Evolutionary conservation across 2,888 invertebrate genomes (phyloP).

Genomic region (Callyntrura guangdongensis): DNA sequence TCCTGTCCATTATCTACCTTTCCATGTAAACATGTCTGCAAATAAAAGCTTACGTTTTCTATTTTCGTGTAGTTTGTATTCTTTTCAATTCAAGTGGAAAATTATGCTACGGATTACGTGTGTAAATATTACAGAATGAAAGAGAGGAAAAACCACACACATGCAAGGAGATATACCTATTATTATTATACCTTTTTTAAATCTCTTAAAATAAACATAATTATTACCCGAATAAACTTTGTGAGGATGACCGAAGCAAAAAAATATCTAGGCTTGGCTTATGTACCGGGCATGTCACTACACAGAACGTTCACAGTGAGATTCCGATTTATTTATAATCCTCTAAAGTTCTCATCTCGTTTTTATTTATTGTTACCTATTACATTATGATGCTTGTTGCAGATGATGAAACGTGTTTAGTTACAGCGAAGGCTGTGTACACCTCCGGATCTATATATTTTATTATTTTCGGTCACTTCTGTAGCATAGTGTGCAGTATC

Average conservation of each 20-base stretch:
- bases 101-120: slow-evolving; percentile 74
- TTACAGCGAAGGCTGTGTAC: background rate
- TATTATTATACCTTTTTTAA: slow-evolving; percentile 41
- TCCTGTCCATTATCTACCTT: slow-evolving; percentile 2
- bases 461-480: no score
- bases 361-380: slow-evolving; percentile 55
- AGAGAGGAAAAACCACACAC: slow-evolving; percentile 75
- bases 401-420: slow-evolving; percentile 27
- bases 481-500: background rate
- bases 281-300: background rate
- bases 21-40: background rate
- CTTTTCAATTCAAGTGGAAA: slow-evolving; percentile 59
- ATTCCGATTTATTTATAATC: slow-evolving; percentile 72
- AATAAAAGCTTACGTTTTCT: slow-evolving; percentile 30
- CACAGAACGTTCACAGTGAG: slow-evolving; percentile 35
- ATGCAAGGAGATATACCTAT: slow-evolving; percentile 53
- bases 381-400: slow-evolving; percentile 6
- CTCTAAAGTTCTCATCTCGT: slow-evolving; percentile 55
- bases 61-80: slow-evolving; percentile 10
- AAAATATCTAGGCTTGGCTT: slow-evolving; percentile 35
- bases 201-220: slow-evolving; percentile 48
- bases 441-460: no score
- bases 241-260: slow-evolving; percentile 65
- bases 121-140: slow-evolving; percentile 75
- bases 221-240: slow-evolving; percentile 10